Evolutionary conservation across 2,113 vertebrate species (phyloP).

Genomic region (Heloderma charlesbogerti): DNA sequence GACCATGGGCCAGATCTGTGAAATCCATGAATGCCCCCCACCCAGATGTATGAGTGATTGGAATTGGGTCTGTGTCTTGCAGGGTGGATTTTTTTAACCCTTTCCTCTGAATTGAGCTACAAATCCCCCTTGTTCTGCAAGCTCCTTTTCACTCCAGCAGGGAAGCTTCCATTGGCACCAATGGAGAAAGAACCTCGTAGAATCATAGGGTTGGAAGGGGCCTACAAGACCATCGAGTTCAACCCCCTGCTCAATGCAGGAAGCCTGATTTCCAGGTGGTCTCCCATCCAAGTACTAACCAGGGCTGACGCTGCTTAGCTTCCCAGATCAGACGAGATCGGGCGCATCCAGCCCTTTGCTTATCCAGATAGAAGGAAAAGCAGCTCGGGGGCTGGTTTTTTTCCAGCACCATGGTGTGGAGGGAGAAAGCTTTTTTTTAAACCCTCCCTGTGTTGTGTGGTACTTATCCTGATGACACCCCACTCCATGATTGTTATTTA

Average conservation of each 20-base stretch:
- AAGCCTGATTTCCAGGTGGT: too few species aligned
- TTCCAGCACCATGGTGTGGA: background rate
- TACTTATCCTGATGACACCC: background rate
- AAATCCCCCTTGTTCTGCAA: background rate
- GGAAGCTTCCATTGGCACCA: background rate
- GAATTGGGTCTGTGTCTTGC: background rate
- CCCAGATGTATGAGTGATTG: background rate
- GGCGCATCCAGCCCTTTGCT: too few species aligned
- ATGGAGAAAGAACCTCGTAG: too few species aligned
- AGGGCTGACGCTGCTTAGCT: too few species aligned
- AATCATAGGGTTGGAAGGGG: too few species aligned
- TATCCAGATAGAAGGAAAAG: background rate
- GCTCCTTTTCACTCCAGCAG: background rate
- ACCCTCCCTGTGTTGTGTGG: background rate
- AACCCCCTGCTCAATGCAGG: too few species aligned
- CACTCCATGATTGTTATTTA: background rate
- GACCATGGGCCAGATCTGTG: background rate
- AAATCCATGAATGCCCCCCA: background rate
- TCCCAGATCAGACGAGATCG: too few species aligned
- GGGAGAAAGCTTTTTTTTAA: background rate
- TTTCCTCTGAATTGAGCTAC: background rate
- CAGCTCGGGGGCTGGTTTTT: background rate
- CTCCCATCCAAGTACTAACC: too few species aligned
- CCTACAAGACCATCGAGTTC: too few species aligned
- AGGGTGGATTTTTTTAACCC: background rate